Evolutionary conservation across 2,797 vertebrate species (phyloP), one percentile per base, ranked within the genome.

Genomic region (Falco columbarius): DNA sequence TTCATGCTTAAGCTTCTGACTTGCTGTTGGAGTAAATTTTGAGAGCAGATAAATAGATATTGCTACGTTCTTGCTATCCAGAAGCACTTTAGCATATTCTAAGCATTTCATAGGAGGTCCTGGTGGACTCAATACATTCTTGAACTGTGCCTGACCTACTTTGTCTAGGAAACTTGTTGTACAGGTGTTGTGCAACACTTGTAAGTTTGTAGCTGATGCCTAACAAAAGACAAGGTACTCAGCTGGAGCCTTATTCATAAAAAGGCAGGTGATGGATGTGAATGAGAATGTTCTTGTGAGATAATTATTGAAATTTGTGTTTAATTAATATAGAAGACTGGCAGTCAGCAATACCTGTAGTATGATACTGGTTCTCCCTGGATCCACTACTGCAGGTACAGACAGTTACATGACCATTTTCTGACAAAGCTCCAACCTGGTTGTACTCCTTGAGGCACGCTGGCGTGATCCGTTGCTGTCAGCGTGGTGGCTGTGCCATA

Each of bases 81-180:
- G 32, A 68, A 2, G 29, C 40, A 26, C 44, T 63, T 47, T 32
- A 51, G 55, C 0, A 0, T 68, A 3, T 82, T 61, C 26, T 12
- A 70, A 24, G 38, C 51, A 63, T 47, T 42, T 81, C 9, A 3
- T 20, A 30, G 72, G 72, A 77, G 42, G 26, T 77, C 67, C 42
- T 85, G 3, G 0, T 14, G 59, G 65, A 18, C 26, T 77, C 29
- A 70, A 19, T 51, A 40, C 32, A 20, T 86, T 91, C 81, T 80
- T 93, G 84, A 91, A 82, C 79, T 82, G 77, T 76, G 6, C 67
- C 84, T 96, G 92, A 87, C 90, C 84, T 61, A 61, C 84, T 51
- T 95, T 75, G n/a, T 56, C 36, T 61, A 44, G 81, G 86, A 81
- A 89, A 51, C 72, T 61, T 54, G 83, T 79, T 7, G 3, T 71